Conservation (phyloP, 2,113 vertebrate species). For the Fukomys damarensis region DNA sequence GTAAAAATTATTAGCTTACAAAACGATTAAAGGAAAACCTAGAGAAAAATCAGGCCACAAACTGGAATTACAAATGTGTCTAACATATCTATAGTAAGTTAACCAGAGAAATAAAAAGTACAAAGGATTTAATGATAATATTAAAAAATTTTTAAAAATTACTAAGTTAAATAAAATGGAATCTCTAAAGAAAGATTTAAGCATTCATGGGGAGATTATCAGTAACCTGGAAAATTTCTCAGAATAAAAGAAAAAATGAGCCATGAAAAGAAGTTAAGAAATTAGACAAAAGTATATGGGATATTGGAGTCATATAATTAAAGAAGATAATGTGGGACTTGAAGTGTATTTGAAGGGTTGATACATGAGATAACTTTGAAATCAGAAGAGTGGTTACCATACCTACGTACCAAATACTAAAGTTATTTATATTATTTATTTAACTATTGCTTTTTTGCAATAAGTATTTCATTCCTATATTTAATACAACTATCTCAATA, state of each 20-base stretch:
- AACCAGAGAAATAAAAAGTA: not conserved
- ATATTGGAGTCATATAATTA: not conserved
- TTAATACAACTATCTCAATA: not conserved
- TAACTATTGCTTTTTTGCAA: not conserved
- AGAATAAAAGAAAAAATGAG: not conserved
- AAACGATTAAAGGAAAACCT: not conserved
- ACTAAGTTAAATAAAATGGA: not conserved
- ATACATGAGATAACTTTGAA: not conserved
- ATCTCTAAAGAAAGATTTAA: not conserved
- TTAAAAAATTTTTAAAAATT: not conserved
- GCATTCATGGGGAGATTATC: not conserved
- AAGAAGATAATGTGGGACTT: not conserved
- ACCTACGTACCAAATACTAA: not conserved
- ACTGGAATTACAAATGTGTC: not conserved
- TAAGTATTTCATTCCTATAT: not conserved
- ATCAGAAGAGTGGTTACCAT: not conserved
- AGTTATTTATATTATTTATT: not conserved
- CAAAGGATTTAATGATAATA: not conserved
- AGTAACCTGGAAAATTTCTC: not conserved
- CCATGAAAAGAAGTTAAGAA: not conserved
- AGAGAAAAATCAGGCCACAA: not conserved
- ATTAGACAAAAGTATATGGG: not conserved
- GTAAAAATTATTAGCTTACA: not conserved
- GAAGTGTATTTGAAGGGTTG: not conserved
- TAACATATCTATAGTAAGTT: not conserved